Evolutionary conservation across 2,888 invertebrate species (phyloP), one percentile per base, ranked within the genome.

Genomic region (Latrodectus hesperus): DNA sequence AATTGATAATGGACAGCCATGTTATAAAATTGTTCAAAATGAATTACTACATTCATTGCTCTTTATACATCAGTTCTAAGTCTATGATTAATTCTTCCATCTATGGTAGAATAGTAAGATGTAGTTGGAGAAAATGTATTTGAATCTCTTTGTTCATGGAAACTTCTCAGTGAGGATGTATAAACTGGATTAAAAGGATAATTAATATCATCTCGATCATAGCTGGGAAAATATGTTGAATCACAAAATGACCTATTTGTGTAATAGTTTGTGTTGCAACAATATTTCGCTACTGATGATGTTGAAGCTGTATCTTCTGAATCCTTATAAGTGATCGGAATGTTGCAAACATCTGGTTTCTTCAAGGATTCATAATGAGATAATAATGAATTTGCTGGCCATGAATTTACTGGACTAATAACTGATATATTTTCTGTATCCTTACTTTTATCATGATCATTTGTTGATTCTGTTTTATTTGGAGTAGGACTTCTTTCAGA

Each of bases 361-460:
- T 87, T 87, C 2, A 81, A 52, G 12, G 86, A 76, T 26, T 87
- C 86, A n/a, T 81, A 87, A n/a, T 82, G 86, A 4, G 86, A 77
- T 51, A 83, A 16, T 38, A 88, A 38, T 0, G 83, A 79, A 38
- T 79, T 55, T 8, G 83, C 88, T 51, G 74, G 55, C 88, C 88
- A 88, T 3, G 88, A 88, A 65, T 78, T 79, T 8, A 88, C 75
- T 12, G 88, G 88, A 52, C 88, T 88, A 9, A 88, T 88, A 17
- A 75, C 77, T 11, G 88, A 88, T 75, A 81, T 49, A 26, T 81
- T 86, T 26, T 65, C 38, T 10, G 49, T 26, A 38, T 79, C 81
- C 16, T 38, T 81, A 38, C 72, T 67, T 9, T 72, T 60, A 38
- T 67, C 81, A 0, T 81, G 51, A 6, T 76, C 77, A 72, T 87